Evolutionary conservation across 2,113 vertebrate genomes (phyloP).

Genomic region (Onychorhynchus coronatus): DNA sequence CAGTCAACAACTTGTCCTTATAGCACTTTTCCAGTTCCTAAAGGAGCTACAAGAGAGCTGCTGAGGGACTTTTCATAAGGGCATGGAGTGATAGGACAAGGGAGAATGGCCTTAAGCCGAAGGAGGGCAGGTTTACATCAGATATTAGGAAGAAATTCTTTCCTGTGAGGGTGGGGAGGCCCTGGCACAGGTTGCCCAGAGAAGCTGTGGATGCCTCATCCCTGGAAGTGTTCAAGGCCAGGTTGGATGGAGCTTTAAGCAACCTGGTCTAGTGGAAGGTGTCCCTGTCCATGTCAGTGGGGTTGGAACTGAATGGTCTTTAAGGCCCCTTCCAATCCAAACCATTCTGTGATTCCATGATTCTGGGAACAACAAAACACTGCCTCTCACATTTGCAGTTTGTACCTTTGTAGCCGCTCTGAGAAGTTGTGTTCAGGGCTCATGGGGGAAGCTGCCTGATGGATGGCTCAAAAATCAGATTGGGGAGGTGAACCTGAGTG

Average conservation of each 20-base stretch:
- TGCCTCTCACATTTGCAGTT: neutral
- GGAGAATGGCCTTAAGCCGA: neutral
- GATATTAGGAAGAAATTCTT: neutral
- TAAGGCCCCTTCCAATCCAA: neutral
- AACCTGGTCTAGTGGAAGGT: neutral
- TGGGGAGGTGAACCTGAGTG: neutral
- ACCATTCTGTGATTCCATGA: neutral
- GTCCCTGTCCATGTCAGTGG: neutral
- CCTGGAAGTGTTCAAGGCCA: neutral
- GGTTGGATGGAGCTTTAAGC: neutral
- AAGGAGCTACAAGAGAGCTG: neutral
- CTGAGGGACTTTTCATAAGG: neutral
- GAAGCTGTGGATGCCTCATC: neutral
- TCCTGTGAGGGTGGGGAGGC: neutral
- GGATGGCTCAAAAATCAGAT: neutral
- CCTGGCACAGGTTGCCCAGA: neutral
- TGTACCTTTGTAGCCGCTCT: rapidly evolving
- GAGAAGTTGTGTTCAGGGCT: neutral
- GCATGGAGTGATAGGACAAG: neutral
- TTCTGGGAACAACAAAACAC: neutral
- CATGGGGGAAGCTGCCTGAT: neutral
- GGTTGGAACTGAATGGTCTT: neutral
- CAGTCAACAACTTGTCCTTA: neutral
- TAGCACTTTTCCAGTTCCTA: neutral
- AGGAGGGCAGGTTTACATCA: neutral